A percentile compares a stretch with the other conserved stretches of the same genome.
Evolutionary conservation across 2,888 invertebrate genomes (phyloP).

Genomic region (Athetis lepigone): DNA sequence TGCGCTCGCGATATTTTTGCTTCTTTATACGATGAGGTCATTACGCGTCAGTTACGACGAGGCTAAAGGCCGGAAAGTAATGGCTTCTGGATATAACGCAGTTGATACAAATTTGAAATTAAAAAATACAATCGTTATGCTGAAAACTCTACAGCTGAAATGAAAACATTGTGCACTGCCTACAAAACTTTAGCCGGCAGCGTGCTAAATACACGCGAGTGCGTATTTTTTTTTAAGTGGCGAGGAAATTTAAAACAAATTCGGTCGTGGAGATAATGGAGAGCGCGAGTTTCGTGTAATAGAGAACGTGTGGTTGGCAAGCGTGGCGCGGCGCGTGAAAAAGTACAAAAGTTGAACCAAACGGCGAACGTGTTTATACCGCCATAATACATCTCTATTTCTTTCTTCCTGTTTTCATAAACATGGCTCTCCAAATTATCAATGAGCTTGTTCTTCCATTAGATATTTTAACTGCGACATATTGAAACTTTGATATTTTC

Average conservation of each 20-base stretch:
- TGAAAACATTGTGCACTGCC: constrained; percentile 66
- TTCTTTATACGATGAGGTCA: constrained; percentile 87
- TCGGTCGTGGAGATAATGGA: constrained; percentile 86
- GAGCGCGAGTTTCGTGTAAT: constrained; percentile 86
- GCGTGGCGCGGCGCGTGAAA: constrained; percentile 81
- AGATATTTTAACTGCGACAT: constrained; percentile 40
- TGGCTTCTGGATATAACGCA: constrained; percentile 69
- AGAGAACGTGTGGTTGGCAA: constrained; percentile 87
- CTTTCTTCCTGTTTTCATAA: constrained; percentile 20
- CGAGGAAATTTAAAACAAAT: constrained; percentile 85
- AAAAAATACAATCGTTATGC: constrained; percentile 16
- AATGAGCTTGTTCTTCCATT: constrained; percentile 4
- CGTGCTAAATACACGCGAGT: constrained; percentile 72
- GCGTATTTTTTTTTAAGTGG: constrained; percentile 77
- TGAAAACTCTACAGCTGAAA: constrained; percentile 67
- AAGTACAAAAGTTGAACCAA: constrained; percentile 86
- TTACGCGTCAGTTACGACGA: constrained; percentile 83
- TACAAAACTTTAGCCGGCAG: constrained; percentile 70
- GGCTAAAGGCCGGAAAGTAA: constrained; percentile 71
- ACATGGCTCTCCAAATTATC: not conserved
- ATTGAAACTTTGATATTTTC: constrained; percentile 63
- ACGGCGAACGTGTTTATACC: constrained; percentile 65
- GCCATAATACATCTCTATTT: constrained; percentile 49
- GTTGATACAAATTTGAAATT: constrained; percentile 52
- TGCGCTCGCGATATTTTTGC: constrained; percentile 89